Evolutionary conservation across 2,113 vertebrate genomes (phyloP), one percentile per base, ranked within the genome.

Genomic region (Nerophis ophidion): DNA sequence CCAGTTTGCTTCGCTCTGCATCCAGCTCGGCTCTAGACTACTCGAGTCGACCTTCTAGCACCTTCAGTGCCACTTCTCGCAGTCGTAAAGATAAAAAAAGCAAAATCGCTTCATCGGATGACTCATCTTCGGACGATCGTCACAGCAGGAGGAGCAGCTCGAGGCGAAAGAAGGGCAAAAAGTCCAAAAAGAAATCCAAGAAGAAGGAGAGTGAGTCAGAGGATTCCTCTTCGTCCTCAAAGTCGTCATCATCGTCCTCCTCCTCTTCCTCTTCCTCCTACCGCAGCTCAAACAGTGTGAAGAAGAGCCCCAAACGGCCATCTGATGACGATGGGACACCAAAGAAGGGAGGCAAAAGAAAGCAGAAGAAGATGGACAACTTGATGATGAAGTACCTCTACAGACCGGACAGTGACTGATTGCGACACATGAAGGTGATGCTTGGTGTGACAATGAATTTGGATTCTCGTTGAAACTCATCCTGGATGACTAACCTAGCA

Each of bases 331-430:
- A 90, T 8, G 94, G 86, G 77, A 93, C 92, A 33, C 79, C 92
- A 57, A 96, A 92, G 71, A 90, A 91, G 33, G 15, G 47, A 7
- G 35, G 42, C 44, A 60, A 94, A 85, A 89, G 91, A 70, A 90
- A 91, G 26, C 92, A 94, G 72, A 97, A 98, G 74, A 91, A 94
- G 74, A 81, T 95, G 75, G 94, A 99, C 79, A 97, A 61, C 82
- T 48, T 96, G 80, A 86, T 99, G 92, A 98, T 99, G 96, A 98
- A 98, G 74, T 99, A 99, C 81, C 90, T 96, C 62, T 98, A 98
- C 88, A 93, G 87, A n/a, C 91, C 95, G 0, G 97, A 97, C 88
- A 98, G 94, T 78, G 95, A 99, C 87, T 97, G 91, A 94, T 36
- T 76, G 77, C 84, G 81, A 34, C 56, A 38, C 42, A 40, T 50